Evolutionary conservation across 1,140 invertebrate genomes (phyloP), one percentile per base, ranked within the genome.

Genomic region (Dysdera silvatica): DNA sequence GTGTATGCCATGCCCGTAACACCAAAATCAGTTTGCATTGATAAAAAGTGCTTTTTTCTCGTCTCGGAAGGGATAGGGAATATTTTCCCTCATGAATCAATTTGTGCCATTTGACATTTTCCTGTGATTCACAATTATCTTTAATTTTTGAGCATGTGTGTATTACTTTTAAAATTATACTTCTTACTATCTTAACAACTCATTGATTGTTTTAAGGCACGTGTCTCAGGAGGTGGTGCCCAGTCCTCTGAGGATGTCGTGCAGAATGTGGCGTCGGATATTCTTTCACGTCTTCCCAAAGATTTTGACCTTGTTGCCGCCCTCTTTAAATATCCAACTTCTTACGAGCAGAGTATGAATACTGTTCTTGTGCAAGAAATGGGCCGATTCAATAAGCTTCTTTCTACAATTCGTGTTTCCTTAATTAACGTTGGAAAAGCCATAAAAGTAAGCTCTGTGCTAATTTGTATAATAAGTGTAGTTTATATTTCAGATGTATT

Each of bases 331-430:
- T 81, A 78, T 66, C 80, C 80, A 4, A 80, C 78, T 28, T 73
- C 71, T 5, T 78, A 81, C 65, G 76, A 76, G 60, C 79, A 81
- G 73, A 80, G 79, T 62, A 79, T 81, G 77, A 80, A 81, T 70
- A 81, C 80, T 7, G 80, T 82, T 5, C 69, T 82, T n/a, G 78
- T 81, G 24, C 81, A 82, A 69, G 81, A 82, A 71, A 80, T 82
- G 79, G 74, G 74, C 40, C 68, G 80, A 53, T 82, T 80, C 67
- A 82, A 82, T 71, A 66, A 43, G 2, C 72, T 82, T 8, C 70
- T 80, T 28, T 57, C 60, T n/a, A 74, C 72, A 4, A 78, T 82
- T 40, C 67, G 76, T 29, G 67, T 67, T 32, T 79, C 75, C 56
- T 69, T 81, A n/a, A 52, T 67, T 10, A 77, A 79, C 61, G 74